phyloP scores from a whole-genome alignment of 2,888 invertebrate species.

The Melieria crassipennis region DNA sequence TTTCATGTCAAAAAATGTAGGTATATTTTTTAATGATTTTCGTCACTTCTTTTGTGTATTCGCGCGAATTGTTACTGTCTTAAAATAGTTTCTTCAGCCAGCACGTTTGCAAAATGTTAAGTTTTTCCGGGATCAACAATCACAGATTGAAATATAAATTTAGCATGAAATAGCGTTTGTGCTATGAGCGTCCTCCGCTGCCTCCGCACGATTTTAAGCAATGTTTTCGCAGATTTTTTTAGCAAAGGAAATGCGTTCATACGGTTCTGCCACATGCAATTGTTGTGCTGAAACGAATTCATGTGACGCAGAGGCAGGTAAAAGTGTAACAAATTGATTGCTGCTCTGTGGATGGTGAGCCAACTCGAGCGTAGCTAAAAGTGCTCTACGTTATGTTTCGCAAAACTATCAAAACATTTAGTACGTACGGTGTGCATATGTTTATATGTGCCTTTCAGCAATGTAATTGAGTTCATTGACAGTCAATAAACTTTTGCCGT shows the following conservation, averaged over 20 bases:
- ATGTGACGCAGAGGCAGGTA: slow-evolving; percentile 8
- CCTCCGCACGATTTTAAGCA: background rate
- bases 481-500: too few relatives aligned
- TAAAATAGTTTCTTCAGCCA: too few relatives aligned
- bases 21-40: background rate
- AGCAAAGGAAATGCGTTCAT: background rate
- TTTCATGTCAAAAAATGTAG: background rate
- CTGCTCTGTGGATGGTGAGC: slow-evolving; percentile 1
- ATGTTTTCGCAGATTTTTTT: background rate
- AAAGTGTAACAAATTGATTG: slow-evolving; percentile 31
- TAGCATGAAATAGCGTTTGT: slow-evolving; percentile 63
- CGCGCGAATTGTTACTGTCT: background rate
- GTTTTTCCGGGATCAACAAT: slow-evolving; percentile 51
- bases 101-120: slow-evolving; percentile 43
- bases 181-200: slow-evolving; percentile 38
- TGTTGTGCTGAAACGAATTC: slow-evolving; percentile 25
- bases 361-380: too few relatives aligned
- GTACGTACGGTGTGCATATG: background rate
- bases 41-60: background rate
- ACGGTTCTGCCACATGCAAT: slow-evolving; percentile 16
- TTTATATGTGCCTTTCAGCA: background rate
- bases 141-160: slow-evolving; percentile 62
- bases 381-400: background rate
- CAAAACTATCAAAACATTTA: background rate
- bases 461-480: background rate